phyloP scores from a whole-genome alignment of 2,888 invertebrate species.

The Periphyllus acericola region DNA sequence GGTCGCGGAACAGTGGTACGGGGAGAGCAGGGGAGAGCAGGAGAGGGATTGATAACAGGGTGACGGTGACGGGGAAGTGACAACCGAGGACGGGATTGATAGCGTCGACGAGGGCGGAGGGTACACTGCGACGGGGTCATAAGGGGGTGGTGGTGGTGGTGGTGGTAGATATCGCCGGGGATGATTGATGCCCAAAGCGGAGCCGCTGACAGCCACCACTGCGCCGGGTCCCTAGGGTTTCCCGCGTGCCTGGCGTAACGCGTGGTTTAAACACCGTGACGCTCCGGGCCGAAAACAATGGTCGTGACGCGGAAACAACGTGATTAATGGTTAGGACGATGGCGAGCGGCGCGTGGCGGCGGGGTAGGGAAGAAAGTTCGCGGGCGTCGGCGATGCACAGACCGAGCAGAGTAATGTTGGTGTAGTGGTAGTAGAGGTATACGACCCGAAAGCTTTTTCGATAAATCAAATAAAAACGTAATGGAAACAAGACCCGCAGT shows the following conservation, averaged over 20 bases:
- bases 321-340: conserved; percentile 38
- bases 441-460: conserved; percentile 48
- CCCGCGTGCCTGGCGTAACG: conserved; percentile 16
- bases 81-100: not conserved
- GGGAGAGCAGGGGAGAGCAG: not conserved
- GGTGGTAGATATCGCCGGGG: conserved; percentile 33
- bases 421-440: not conserved
- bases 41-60: not conserved
- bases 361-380: not conserved
- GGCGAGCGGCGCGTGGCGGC: not conserved
- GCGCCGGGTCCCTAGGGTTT: conserved; percentile 49
- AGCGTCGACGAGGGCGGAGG: not conserved
- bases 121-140: not conserved
- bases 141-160: not conserved
- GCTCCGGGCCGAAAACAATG: conserved; percentile 55
- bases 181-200: conserved; percentile 56
- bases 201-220: conserved; percentile 50
- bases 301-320: conserved; percentile 57
- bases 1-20: not conserved
- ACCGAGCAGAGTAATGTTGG: not conserved
- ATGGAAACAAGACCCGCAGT: conserved; percentile 33
- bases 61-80: not conserved
- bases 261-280: conserved; percentile 54
- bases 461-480: conserved; percentile 54
- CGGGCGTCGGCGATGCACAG: not conserved